These are phyloP conservation scores for Pandemis corylana DNA, from an alignment of 2,888 invertebrate genomes.

Conservation along the genomic window DNA sequence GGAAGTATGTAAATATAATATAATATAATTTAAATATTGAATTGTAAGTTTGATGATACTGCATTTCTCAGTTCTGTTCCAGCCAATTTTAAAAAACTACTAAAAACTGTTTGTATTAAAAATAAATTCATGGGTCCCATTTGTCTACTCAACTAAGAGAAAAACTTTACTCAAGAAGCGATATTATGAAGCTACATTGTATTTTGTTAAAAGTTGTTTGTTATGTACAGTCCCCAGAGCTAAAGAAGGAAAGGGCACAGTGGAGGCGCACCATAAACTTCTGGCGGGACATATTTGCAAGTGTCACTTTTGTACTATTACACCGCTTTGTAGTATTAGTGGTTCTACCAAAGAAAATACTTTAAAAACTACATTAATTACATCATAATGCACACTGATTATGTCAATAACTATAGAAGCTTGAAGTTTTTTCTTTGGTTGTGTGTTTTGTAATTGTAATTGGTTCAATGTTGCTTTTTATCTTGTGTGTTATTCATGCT, in stretches of 20 bases:
- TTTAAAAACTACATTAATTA: slow-evolving; percentile 2
- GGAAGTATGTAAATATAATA: too few relatives aligned
- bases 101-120: too few relatives aligned
- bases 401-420: slow-evolving; percentile 8
- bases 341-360: slow-evolving; percentile 72
- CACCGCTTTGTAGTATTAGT: slow-evolving; percentile 46
- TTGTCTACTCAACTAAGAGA: not conserved
- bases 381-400: not conserved
- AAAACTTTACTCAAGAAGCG: not conserved
- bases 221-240: slow-evolving; percentile 79
- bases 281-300: slow-evolving; percentile 84
- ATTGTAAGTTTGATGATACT: too few relatives aligned
- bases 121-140: not conserved
- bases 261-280: slow-evolving; percentile 85
- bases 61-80: too few relatives aligned
- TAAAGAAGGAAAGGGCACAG: slow-evolving; percentile 82
- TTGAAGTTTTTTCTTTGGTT: slow-evolving; percentile 78
- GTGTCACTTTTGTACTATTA: slow-evolving; percentile 75
- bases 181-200: too few relatives aligned
- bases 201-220: slow-evolving; percentile 45
- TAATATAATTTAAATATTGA: too few relatives aligned
- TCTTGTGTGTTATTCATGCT: slow-evolving; percentile 42
- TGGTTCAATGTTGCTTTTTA: slow-evolving; percentile 24
- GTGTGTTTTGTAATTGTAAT: slow-evolving; percentile 57
- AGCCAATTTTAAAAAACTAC: too few relatives aligned